These are phyloP conservation scores for Microcebus ravelobensis DNA, from an alignment of 2,113 vertebrate species.

Conservation along the genomic window DNA sequence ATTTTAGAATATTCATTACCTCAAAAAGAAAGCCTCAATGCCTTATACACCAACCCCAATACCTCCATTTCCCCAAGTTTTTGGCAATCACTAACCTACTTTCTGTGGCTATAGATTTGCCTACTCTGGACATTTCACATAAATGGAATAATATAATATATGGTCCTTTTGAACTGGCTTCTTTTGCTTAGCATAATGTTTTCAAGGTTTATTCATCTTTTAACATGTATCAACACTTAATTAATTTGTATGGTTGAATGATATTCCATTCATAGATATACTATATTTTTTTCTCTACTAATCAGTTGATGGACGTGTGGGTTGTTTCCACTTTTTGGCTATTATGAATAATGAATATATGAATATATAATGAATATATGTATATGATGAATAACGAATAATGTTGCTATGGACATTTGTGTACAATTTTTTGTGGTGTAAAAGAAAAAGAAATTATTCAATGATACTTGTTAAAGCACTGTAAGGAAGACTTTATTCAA, in stretches of 20 bases:
- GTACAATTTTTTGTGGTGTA: not conserved
- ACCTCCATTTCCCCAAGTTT: not conserved
- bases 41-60: not conserved
- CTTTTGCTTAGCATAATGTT: not conserved
- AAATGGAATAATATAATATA: not conserved
- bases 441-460: not conserved
- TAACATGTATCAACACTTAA: not conserved
- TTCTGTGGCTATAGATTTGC: not conserved
- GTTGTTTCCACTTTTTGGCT: not conserved
- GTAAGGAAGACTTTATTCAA: not conserved
- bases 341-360: not conserved
- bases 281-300: not conserved
- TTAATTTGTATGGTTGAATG: slow-evolving; percentile 3
- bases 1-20: not conserved
- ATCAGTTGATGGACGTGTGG: not conserved
- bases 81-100: not conserved
- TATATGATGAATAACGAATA: not conserved
- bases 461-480: not conserved
- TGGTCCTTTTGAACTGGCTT: not conserved
- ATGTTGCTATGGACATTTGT: not conserved
- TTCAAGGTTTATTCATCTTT: not conserved
- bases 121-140: not conserved
- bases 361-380: no score
- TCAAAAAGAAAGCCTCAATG: not conserved
- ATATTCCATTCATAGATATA: not conserved